Evolutionary conservation across 2,113 vertebrate species (phyloP).

Genomic region (Gopherus evgoodei): DNA sequence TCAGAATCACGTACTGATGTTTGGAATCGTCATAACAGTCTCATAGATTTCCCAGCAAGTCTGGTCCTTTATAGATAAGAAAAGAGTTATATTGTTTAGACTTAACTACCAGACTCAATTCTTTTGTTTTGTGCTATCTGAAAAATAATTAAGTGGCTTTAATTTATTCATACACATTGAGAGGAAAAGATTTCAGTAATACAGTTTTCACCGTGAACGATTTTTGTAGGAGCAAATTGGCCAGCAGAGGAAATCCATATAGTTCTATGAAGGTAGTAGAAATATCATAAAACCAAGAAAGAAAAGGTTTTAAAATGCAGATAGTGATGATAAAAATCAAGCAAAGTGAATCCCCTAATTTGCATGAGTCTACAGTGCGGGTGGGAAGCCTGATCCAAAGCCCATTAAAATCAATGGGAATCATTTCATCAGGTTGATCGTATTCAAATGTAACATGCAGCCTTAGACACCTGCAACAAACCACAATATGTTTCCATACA

Average conservation of each 20-base stretch:
- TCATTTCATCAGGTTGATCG: conserved; percentile 45
- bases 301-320: conserved; percentile 50
- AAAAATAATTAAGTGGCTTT: conserved; percentile 70
- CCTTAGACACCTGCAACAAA: conserved; percentile 30
- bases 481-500: conserved; percentile 29
- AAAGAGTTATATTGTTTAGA: too few relatives aligned
- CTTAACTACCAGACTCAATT: conserved; percentile 47
- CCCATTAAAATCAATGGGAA: conserved; percentile 58
- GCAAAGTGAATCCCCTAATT: conserved; percentile 56
- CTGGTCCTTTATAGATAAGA: conserved; percentile 63
- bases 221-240: conserved; percentile 69
- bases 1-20: not conserved
- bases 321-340: conserved; percentile 53
- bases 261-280: conserved; percentile 27
- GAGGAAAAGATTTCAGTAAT: conserved; percentile 65
- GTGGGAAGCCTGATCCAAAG: conserved; percentile 58
- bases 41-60: not conserved
- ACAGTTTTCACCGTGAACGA: conserved; percentile 53
- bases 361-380: conserved; percentile 16
- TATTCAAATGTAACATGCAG: conserved; percentile 57
- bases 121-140: conserved; percentile 59
- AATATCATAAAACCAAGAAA: conserved; percentile 59
- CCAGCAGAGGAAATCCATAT: conserved; percentile 54
- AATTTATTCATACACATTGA: conserved; percentile 58
- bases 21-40: not conserved